Evolutionary conservation across 1,140 invertebrate species (phyloP), one percentile per base, ranked within the genome.

Genomic region (Diabrotica undecimpunctata): DNA sequence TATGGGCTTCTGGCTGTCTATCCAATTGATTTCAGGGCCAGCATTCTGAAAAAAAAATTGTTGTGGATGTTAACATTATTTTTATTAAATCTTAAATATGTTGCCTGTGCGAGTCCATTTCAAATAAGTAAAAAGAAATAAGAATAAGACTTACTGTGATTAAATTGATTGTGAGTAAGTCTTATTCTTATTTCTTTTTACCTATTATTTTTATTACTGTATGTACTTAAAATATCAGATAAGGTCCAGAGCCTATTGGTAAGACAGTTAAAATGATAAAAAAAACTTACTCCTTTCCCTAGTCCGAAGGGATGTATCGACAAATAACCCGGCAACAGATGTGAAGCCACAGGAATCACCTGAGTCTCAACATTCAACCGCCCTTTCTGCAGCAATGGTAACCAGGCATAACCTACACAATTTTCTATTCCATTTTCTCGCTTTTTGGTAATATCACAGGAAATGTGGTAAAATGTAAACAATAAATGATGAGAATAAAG

Each of bases 351-450:
- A 6, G 93, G 88, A 62, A 98, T 81, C 63, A 80, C 81, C 66
- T 93, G 88, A 66, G 91, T 86, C 74, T 94, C 93, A 37, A 91
- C 83, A 68, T 90, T 87, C 54, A 90, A 86, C 84, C 90, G 90
- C 68, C 90, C 91, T 78, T 93, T 93, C 71, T 87, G 84, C 14
- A 96, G 77, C 12, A 97, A 81, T 4, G 94, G 91, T 54, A 93
- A 73, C 95, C 95, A 98, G 7, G 94, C 87, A 81, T 94, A 97
- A 0, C 96, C 96, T 61, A 97, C 91, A 67, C 92, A 88, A 62
- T 86, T 90, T 77, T 97, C 94, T 39, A 95, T 86, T 1, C 85
- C 84, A 11, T 86, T 84, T 68, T 92, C 89, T 69, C 89, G 88
- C 74, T 91, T 91, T 77, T 95, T 94, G 60, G 88, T 87, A 68